A percentile compares a stretch with the other conserved stretches of the same genome.
Conservation (phyloP, 2,797 vertebrate genomes). For the Mergus octosetaceus region DNA sequence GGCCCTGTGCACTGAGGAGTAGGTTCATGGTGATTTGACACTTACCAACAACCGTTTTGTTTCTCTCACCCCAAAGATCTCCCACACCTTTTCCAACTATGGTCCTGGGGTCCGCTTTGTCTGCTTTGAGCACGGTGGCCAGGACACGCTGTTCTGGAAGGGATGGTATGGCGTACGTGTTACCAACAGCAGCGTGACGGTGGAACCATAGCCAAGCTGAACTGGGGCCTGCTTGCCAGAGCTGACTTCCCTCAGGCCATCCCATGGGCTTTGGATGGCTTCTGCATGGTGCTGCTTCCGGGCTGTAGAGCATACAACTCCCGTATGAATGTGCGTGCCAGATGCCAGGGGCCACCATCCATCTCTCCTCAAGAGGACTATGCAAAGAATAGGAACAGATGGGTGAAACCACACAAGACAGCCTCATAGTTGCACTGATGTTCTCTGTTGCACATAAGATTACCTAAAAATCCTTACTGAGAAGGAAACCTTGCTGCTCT, state of each 20-base stretch:
- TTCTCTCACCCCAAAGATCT: conserved; percentile 76
- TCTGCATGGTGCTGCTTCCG: conserved; percentile 21
- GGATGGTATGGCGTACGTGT: conserved; percentile 93
- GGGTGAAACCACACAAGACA: background rate
- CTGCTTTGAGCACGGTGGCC: conserved; percentile 89
- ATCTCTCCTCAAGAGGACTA: background rate
- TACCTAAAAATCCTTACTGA: background rate
- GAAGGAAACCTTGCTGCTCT: background rate
- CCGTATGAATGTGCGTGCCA: fast-evolving
- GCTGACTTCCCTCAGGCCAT: background rate
- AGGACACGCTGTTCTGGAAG: conserved; percentile 90
- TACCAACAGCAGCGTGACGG: conserved; percentile 86
- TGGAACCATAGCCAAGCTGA: conserved; percentile 77
- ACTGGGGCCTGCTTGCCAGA: background rate
- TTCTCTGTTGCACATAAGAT: fast-evolving
- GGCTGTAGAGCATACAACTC: background rate
- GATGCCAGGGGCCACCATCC: background rate
- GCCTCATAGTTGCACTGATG: background rate
- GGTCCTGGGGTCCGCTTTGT: conserved; percentile 88
- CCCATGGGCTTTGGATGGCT: background rate
- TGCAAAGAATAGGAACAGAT: background rate
- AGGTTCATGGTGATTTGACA: background rate
- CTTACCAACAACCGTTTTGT: background rate
- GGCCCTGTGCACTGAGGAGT: background rate
- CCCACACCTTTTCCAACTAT: conserved; percentile 86